phyloP scores from a whole-genome alignment of 2,797 vertebrate genomes.

The Sebastiscus tertius region DNA sequence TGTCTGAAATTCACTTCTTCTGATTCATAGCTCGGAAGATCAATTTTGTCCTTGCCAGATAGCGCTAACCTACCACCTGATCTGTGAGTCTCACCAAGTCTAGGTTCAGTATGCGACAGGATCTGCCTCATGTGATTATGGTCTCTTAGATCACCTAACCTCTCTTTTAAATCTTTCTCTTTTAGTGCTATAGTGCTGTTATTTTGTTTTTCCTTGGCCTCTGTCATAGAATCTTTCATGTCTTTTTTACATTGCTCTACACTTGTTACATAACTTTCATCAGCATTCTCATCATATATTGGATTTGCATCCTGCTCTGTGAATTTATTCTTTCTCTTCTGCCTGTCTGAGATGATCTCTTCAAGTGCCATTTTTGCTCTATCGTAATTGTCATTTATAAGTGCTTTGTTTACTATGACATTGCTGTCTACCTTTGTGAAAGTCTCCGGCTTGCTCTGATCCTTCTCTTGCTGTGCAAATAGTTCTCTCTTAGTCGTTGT shows the following conservation, averaged over 20 bases:
- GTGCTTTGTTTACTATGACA: conserved; percentile 67
- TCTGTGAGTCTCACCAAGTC: conserved; percentile 48
- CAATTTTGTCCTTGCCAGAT: conserved; percentile 41
- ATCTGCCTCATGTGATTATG: conserved; percentile 70
- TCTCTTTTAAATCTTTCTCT: conserved; percentile 62
- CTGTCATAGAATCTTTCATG: conserved; percentile 8
- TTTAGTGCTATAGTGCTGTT: conserved; percentile 2
- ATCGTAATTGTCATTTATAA: conserved; percentile 80
- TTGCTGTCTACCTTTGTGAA: conserved; percentile 61
- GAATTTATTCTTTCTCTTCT: conserved; percentile 58
- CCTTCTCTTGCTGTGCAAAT: conserved; percentile 70
- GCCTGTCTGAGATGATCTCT: conserved; percentile 79
- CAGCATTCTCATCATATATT: conserved; percentile 21
- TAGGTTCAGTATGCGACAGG: conserved; percentile 67
- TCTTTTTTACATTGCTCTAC: conserved; percentile 34
- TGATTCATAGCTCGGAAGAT: conserved; percentile 11
- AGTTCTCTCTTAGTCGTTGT: conserved; percentile 73
- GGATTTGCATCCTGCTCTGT: conserved; percentile 33
- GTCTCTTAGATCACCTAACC: conserved; percentile 67
- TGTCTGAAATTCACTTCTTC: conserved; percentile 19
- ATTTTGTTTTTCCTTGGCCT: conserved; percentile 35
- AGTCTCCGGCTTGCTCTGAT: conserved; percentile 42
- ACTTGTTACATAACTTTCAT: conserved; percentile 31
- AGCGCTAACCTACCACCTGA: conserved; percentile 39
- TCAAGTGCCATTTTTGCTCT: conserved; percentile 82